These are phyloP conservation scores for Hipparchia semele DNA, from an alignment of 2,888 invertebrate genomes.

Conservation along the genomic window DNA sequence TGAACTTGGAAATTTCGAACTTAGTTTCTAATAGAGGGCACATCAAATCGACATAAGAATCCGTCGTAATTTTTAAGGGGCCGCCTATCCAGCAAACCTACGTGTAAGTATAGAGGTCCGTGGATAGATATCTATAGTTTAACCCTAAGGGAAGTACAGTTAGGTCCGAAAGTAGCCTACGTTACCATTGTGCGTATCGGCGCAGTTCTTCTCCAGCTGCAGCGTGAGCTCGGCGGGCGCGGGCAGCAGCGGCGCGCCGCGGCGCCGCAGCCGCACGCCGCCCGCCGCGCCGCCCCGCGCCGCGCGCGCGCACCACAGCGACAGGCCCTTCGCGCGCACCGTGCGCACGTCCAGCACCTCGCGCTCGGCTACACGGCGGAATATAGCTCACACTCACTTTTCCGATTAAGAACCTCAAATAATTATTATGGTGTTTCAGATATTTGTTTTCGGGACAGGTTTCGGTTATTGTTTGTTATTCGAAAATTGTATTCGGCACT, in stretches of 20 bases:
- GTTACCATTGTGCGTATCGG: constrained; percentile 81
- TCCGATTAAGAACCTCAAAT: neutral
- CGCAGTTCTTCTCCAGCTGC: constrained; percentile 92
- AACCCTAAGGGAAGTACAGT: too few relatives aligned
- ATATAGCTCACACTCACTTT: neutral
- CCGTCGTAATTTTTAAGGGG: too few relatives aligned
- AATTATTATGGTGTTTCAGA: too few relatives aligned
- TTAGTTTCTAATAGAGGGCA: too few relatives aligned
- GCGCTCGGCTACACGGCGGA: constrained; percentile 44
- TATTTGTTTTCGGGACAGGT: too few relatives aligned
- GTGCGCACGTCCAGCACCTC: constrained; percentile 89
- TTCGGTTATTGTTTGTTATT: too few relatives aligned
- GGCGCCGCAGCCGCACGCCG: constrained; percentile 60
- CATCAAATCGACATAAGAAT: too few relatives aligned
- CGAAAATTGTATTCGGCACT: too few relatives aligned
- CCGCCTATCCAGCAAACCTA: too few relatives aligned
- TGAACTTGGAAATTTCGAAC: too few relatives aligned
- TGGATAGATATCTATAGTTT: too few relatives aligned
- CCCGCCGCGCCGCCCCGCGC: constrained; percentile 72
- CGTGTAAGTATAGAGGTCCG: too few relatives aligned
- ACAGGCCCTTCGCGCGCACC: constrained; percentile 89
- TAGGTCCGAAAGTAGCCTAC: neutral
- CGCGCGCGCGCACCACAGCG: constrained; percentile 86
- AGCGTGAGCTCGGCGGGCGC: constrained; percentile 92
- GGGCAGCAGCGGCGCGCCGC: constrained; percentile 88